These are phyloP conservation scores for Zaprionus inermis DNA, from an alignment of 1,140 invertebrate species.

Conservation along the genomic window DNA sequence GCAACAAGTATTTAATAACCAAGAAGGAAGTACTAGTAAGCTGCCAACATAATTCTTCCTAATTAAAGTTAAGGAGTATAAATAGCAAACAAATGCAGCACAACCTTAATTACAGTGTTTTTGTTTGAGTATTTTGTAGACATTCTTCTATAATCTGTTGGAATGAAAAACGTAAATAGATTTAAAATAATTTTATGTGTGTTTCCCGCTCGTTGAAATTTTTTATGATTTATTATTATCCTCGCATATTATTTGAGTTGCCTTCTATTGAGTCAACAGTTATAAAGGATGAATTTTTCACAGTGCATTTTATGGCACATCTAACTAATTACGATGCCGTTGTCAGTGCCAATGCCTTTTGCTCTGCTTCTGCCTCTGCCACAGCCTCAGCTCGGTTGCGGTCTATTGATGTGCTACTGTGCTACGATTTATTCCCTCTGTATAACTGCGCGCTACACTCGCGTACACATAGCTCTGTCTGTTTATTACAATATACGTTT, in stretches of 20 bases:
- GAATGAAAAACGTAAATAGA: too few species aligned
- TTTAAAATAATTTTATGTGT: too few species aligned
- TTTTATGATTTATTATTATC: neutral
- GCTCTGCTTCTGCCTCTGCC: neutral
- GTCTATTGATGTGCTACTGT: slow-evolving; percentile 37
- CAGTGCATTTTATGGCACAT: slow-evolving; percentile 59
- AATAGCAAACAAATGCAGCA: neutral
- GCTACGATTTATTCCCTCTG: slow-evolving; percentile 39
- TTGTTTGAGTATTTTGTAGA: neutral
- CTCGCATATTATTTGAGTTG: neutral
- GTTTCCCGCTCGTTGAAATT: slow-evolving; percentile 11
- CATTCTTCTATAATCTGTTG: neutral
- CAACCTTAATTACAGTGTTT: neutral
- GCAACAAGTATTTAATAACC: slow-evolving; percentile 5
- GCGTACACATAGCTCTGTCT: slow-evolving; percentile 8
- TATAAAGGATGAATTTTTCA: neutral
- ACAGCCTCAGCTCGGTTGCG: neutral
- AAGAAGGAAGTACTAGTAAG: slow-evolving; percentile 48
- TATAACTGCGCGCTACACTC: slow-evolving; percentile 11
- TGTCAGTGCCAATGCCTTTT: slow-evolving; percentile 32
- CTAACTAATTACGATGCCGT: slow-evolving; percentile 52
- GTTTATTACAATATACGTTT: slow-evolving; percentile 7
- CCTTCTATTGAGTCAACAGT: neutral
- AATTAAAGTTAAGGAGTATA: neutral
- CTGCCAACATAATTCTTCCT: slow-evolving; percentile 16